A percentile compares a stretch with the other conserved stretches of the same genome.
These are phyloP conservation scores for Pachyuromys duprasi DNA, from an alignment of 2,797 vertebrate species.

Conservation along the genomic window DNA sequence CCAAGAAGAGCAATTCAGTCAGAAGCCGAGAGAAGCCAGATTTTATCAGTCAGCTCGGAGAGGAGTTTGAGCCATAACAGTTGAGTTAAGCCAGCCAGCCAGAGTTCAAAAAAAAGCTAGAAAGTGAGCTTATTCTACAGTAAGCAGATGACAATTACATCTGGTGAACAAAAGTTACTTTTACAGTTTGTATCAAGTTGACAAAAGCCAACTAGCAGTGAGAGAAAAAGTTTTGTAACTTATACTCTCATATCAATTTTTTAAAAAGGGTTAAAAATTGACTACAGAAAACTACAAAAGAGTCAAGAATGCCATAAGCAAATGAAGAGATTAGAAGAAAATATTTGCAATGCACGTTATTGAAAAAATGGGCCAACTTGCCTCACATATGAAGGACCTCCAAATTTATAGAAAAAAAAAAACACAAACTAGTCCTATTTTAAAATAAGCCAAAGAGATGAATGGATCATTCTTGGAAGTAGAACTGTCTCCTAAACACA, in stretches of 20 bases:
- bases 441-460: constrained; percentile 12
- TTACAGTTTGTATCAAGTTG: background rate
- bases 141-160: too few species aligned
- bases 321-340: constrained; percentile 48
- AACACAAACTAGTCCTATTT: background rate
- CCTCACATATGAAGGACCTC: background rate
- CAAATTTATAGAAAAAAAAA: constrained; percentile 29
- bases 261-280: constrained; percentile 4
- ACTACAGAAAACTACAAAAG: background rate
- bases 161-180: too few species aligned
- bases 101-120: too few species aligned
- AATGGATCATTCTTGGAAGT: background rate
- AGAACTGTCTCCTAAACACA: background rate
- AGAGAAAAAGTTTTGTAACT: background rate
- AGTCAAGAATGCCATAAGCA: background rate
- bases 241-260: background rate
- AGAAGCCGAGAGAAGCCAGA: too few species aligned
- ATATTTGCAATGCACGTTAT: background rate
- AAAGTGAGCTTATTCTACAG: too few species aligned
- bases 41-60: too few species aligned
- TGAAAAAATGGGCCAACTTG: constrained; percentile 25
- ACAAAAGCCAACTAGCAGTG: background rate
- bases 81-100: too few species aligned
- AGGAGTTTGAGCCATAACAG: too few species aligned
- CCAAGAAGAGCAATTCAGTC: too few species aligned